Evolutionary conservation across 2,113 vertebrate species (phyloP), one percentile per base, ranked within the genome.

Genomic region (Lagopus leucura): DNA sequence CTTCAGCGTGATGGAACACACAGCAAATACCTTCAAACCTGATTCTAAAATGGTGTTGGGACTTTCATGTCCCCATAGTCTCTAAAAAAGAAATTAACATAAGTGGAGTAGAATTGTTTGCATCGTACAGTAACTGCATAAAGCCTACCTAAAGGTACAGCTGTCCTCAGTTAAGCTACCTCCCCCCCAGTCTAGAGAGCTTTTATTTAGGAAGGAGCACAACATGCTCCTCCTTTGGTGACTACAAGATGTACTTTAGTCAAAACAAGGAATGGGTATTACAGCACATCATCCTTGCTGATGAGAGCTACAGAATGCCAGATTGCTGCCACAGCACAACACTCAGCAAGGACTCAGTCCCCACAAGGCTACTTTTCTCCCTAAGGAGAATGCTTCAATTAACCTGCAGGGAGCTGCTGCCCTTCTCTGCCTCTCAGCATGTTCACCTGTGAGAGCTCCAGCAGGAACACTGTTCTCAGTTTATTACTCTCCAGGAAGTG

Each of bases 401-500:
- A 43, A 85, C 61, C 82, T 63, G 47, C 3, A 67, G 67, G 34
- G 54, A 93, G 42, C 91, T 89, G 78, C 69, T 76, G 55, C 7
- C 89, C 81, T 63, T 38, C 50, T 81, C 77, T 50, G 25, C 45
- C 78, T 91, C 60, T 80, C 45, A 58, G 57, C 42, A 60, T 30
- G 60, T 76, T 95, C 71, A 82, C 48, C 50, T 94, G 84, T 54
- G 72, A 89, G 87, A 92, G 84, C 89, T 76, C 69, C 27, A 73
- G 52, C 17, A 67, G 3, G 16, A 87, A 89, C 47, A 71, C 55
- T n/a, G 24, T 18, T 81, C 13, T 82, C 81, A 76, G 48, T 70
- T 94, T 86, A 86, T 93, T 94, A 75, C 88, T 89, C 89, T 60
- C 38, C 58, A 90, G 80, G 58, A 95, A 94, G 80, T 40, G 24